These are phyloP conservation scores for Pollenia labialis DNA, from an alignment of 2,888 invertebrate genomes.

Conservation along the genomic window DNA sequence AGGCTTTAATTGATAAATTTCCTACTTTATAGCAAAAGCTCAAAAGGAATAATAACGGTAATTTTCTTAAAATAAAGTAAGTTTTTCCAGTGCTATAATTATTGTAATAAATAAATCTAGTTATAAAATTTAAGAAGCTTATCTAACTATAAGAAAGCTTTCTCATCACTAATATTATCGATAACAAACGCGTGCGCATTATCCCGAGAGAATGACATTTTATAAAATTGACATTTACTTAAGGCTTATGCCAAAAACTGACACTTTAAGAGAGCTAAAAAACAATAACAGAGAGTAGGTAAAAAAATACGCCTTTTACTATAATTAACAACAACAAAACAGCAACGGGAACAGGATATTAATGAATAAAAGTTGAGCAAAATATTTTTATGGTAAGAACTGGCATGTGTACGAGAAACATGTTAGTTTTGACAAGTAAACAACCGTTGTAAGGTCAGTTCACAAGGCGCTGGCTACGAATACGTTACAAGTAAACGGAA, in stretches of 20 bases:
- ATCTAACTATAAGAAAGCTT: neutral
- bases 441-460: conserved; percentile 76
- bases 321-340: conserved; percentile 46
- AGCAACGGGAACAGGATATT: conserved; percentile 22
- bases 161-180: neutral
- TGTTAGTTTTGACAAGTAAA: conserved; percentile 65
- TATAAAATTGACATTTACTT: neutral
- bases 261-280: conserved; percentile 14
- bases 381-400: conserved; percentile 36
- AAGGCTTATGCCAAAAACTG: conserved; percentile 1
- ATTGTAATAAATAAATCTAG: neutral
- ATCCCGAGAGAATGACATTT: neutral
- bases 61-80: neutral
- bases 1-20: no score
- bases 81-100: conserved; percentile 46
- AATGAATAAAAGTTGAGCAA: conserved; percentile 36
- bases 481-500: conserved; percentile 74
- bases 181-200: conserved; percentile 20
- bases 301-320: conserved; percentile 51
- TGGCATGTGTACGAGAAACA: conserved; percentile 33
- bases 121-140: neutral
- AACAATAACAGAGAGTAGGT: conserved; percentile 56
- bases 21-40: neutral
- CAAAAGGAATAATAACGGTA: conserved; percentile 18
- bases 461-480: conserved; percentile 79